Base-by-base conservation (phyloP, 2,113 vertebrate genomes). In the Cyrtonyx montezumae region DNA sequence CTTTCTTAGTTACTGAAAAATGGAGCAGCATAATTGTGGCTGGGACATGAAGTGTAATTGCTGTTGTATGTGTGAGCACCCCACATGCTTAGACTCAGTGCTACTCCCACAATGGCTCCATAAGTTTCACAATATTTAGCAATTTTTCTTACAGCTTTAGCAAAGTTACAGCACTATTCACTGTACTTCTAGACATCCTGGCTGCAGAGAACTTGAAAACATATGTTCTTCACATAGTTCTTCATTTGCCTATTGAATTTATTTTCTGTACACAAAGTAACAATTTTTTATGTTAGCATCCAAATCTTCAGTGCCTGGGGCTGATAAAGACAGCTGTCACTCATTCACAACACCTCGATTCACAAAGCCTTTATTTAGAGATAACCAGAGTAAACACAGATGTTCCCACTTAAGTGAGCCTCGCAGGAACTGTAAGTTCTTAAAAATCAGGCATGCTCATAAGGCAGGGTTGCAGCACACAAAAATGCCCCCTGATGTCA, bases 1-100 rank as follows among this genome's bases (percentile, higher is more conserved):
- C 91, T 76, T 79, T 69, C 91, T 42, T 6, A 58, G 59, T 87
- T 79, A 77, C 67, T 71, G 79, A 94, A 49, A 94, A 94, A 79
- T 17, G 59, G 25, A 94, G 81, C 71, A 69, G 66, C 49, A 42
- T 77, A 68, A 22, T 23, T 79, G 93, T 37, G 91, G 67, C 58
- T 11, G 3, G 70, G 67, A 87, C 14, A 45, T 6, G 4, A 63
- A 48, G 79, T 79, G 48, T 79, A 86, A 88, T 90, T 70, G 84
- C 56, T 62, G 51, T 19, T 91, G 67, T 55, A 61, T 28, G 48
- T 73, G 53, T 42, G 58, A 87, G 3, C 63, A 69, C 15, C 59
- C 87, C 68, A 63, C 30, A 30, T 0, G 1, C 1, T 69, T 34
- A 58, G 26, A 65, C 36, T 62, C 74, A 8, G 20, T 5, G n/a